Conservation (phyloP, 2,888 invertebrate genomes). For the Argyra leucocephala region DNA sequence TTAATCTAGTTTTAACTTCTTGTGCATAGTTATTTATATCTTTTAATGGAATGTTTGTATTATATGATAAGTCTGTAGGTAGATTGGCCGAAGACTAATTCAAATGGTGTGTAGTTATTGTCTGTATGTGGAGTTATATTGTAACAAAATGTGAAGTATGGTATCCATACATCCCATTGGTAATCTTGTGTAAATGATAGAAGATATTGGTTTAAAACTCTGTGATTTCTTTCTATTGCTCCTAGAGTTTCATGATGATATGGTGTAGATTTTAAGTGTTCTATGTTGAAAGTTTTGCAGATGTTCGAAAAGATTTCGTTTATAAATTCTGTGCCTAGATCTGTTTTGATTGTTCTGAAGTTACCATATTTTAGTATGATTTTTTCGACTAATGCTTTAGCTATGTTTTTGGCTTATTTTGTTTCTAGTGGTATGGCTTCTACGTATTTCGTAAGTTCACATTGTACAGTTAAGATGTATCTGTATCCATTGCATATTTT, state of each 20-base stretch:
- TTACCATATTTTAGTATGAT: constrained; percentile 15
- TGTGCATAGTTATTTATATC: constrained; percentile 11
- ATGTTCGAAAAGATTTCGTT: constrained; percentile 15
- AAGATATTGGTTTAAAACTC: constrained; percentile 17
- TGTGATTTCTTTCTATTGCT: constrained; percentile 17
- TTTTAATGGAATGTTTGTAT: too few relatives aligned
- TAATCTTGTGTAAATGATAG: not conserved
- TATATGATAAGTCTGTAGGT: not conserved
- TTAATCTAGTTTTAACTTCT: too few relatives aligned
- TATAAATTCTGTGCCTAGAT: constrained; percentile 17
- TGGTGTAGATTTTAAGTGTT: constrained; percentile 15
- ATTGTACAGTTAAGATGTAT: constrained; percentile 19
- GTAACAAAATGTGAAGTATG: not conserved
- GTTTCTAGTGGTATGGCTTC: constrained; percentile 17
- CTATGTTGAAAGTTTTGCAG: constrained; percentile 9
- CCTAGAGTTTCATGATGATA: constrained; percentile 18
- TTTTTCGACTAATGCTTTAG: constrained; percentile 12
- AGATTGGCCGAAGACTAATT: not conserved
- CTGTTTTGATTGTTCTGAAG: constrained; percentile 18
- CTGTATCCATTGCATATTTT: constrained; percentile 15
- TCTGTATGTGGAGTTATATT: too few relatives aligned
- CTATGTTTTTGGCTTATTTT: constrained; percentile 16
- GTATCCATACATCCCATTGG: constrained; percentile 12
- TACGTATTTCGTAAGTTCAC: constrained; percentile 18
- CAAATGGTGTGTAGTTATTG: not conserved